These are phyloP conservation scores for Rhyacichthys aspro DNA, from an alignment of 2,797 vertebrate species.

Conservation along the genomic window DNA sequence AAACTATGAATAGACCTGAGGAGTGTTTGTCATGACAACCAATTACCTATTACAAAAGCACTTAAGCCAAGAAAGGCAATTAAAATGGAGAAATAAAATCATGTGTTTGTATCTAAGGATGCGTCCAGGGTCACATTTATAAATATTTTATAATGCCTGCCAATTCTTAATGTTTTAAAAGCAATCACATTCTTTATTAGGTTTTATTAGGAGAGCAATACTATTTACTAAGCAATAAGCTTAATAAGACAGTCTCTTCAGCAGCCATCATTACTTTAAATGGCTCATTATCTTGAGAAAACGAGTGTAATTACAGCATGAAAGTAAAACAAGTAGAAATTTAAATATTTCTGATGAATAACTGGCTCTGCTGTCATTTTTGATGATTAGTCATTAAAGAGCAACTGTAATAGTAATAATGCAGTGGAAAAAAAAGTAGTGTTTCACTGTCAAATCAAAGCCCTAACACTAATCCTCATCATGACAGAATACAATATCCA, in stretches of 20 bases:
- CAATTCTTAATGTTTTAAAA: background rate
- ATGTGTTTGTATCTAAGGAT: too few relatives aligned
- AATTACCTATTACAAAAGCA: conserved; percentile 76
- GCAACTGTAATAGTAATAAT: too few relatives aligned
- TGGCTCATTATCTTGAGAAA: conserved; percentile 8
- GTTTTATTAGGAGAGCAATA: background rate
- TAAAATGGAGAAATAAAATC: conserved; percentile 63
- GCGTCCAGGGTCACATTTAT: background rate
- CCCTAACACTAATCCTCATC: too few relatives aligned
- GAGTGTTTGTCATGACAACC: conserved; percentile 81
- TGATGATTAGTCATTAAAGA: too few relatives aligned
- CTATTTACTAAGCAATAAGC: background rate
- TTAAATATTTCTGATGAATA: background rate
- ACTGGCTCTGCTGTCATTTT: background rate
- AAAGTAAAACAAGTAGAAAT: conserved; percentile 4
- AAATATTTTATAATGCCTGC: background rate
- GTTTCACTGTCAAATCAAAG: too few relatives aligned
- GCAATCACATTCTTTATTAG: background rate
- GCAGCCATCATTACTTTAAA: background rate
- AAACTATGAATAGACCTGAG: conserved; percentile 59
- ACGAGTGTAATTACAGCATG: background rate
- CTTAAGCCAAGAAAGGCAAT: conserved; percentile 73
- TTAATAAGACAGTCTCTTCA: background rate
- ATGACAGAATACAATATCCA: too few relatives aligned
- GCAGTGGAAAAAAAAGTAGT: too few relatives aligned